These are phyloP conservation scores for Micromussa lordhowensis DNA, from an alignment of 92 coral and sea anemone species.

Conservation along the genomic window DNA sequence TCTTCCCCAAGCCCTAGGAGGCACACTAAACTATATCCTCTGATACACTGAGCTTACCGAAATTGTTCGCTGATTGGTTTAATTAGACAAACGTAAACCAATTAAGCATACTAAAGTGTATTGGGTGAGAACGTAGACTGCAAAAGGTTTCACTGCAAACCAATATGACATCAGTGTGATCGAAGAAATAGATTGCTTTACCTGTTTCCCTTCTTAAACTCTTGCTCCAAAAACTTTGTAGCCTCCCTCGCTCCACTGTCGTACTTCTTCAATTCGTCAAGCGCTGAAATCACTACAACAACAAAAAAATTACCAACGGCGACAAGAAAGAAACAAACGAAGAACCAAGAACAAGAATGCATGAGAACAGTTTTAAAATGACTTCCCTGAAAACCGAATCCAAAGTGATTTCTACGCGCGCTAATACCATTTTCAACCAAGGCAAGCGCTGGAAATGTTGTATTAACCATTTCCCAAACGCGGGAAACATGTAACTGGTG, in stretches of 20 bases:
- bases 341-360: background rate
- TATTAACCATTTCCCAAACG: background rate
- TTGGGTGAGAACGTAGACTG: background rate
- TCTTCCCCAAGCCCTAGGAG: background rate
- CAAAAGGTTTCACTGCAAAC: background rate
- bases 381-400: background rate
- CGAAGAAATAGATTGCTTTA: slow-evolving; percentile 4
- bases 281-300: slow-evolving; percentile 85
- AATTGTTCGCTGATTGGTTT: background rate
- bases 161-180: background rate
- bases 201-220: slow-evolving; percentile 97
- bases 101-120: background rate
- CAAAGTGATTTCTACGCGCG: background rate
- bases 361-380: background rate
- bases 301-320: background rate
- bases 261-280: slow-evolving; percentile 94
- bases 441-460: background rate
- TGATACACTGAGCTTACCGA: background rate
- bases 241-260: slow-evolving; percentile 99
- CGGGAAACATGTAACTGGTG: background rate
- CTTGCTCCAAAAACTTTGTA: slow-evolving; percentile 90
- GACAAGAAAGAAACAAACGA: background rate
- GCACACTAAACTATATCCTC: background rate
- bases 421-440: background rate
- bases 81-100: background rate